These are phyloP conservation scores for Coelopa pilipes DNA, from an alignment of 2,888 invertebrate genomes.

Conservation along the genomic window DNA sequence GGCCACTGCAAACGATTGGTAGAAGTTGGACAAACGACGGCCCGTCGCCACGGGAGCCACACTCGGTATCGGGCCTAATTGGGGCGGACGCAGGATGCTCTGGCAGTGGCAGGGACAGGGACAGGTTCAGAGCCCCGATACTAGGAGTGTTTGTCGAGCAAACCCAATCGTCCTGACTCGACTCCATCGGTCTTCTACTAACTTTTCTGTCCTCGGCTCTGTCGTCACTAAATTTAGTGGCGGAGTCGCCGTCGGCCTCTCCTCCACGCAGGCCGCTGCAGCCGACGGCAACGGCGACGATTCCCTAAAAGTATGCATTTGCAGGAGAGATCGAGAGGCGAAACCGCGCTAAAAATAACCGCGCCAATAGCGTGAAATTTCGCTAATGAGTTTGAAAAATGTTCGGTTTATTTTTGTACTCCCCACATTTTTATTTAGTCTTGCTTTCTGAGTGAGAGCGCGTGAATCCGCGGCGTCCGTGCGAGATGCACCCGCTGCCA, in stretches of 20 bases:
- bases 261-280: neutral
- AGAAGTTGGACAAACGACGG: neutral
- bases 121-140: no score
- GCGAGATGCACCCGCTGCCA: neutral
- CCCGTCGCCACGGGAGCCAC: no score
- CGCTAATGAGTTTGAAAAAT: constrained; percentile 27
- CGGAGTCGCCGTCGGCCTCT: no score
- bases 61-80: no score
- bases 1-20: neutral
- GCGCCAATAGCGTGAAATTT: constrained; percentile 26
- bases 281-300: neutral
- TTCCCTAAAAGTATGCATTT: constrained; percentile 19
- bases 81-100: no score
- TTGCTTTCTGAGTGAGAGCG: neutral
- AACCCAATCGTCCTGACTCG: no score
- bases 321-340: neutral
- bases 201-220: neutral
- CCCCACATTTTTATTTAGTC: neutral
- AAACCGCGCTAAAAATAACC: neutral
- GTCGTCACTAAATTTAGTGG: neutral
- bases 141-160: no score
- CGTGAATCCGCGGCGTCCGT: neutral
- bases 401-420: neutral
- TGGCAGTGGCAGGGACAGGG: no score
- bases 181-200: neutral